These are phyloP conservation scores for Drosophila trapezifrons DNA, from an alignment of 1,140 invertebrate genomes.

Conservation along the genomic window DNA sequence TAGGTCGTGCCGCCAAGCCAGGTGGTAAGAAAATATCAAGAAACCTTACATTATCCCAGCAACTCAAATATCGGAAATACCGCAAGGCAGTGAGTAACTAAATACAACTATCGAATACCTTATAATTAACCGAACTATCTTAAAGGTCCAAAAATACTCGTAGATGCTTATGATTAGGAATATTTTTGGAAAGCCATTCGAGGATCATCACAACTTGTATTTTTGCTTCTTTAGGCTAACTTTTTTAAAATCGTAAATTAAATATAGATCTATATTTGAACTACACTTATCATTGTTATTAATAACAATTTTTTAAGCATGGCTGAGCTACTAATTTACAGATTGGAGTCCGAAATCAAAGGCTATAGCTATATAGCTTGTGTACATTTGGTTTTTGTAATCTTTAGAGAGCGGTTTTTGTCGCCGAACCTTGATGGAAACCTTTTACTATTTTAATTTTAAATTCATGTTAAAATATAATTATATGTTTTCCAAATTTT, in stretches of 20 bases:
- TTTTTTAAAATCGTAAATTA: conserved; percentile 1
- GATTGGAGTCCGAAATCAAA: neutral
- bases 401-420: no score
- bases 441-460: no score
- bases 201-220: neutral
- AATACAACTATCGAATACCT: neutral
- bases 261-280: neutral
- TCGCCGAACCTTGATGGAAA: no score
- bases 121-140: neutral
- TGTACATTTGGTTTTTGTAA: neutral
- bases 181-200: neutral
- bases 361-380: no score
- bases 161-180: neutral
- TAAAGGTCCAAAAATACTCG: neutral
- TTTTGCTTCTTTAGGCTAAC: neutral
- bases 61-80: no score
- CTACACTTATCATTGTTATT: neutral
- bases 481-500: no score
- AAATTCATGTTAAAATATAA: no score
- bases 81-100: neutral
- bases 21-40: neutral
- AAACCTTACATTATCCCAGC: neutral
- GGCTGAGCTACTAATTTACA: neutral
- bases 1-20: no score
- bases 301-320: neutral